Conservation (phyloP, 2,113 vertebrate genomes). For the Prolemur simus region DNA sequence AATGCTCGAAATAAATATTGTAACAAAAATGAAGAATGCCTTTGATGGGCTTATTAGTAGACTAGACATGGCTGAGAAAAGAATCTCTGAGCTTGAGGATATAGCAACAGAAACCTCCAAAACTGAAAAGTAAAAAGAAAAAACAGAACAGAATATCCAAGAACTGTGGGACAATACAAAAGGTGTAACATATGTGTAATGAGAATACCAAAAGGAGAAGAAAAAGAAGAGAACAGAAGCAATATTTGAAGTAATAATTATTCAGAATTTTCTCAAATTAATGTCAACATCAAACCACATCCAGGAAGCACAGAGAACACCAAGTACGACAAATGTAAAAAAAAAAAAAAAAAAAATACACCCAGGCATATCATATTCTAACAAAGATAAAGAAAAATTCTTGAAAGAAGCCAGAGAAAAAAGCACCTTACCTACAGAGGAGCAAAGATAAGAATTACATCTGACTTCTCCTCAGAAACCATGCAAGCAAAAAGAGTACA, state of each 20-base stretch:
- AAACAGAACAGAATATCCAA: neutral
- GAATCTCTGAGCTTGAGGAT: neutral
- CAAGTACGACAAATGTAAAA: neutral
- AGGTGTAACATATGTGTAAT: neutral
- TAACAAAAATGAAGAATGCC: neutral
- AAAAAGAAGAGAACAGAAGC: neutral
- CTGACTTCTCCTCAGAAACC: slow-evolving; percentile 6
- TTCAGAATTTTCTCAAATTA: neutral
- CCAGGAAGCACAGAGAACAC: neutral
- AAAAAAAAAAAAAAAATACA: neutral
- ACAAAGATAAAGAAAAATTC: neutral
- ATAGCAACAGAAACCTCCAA: neutral
- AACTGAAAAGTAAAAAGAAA: neutral
- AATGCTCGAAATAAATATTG: neutral
- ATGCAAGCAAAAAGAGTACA: neutral
- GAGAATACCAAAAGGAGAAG: neutral
- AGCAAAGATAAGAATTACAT: neutral
- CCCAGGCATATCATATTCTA: neutral
- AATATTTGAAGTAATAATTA: neutral
- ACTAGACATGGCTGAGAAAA: neutral
- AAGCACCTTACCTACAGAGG: neutral
- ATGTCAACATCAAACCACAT: slow-evolving; percentile 26
- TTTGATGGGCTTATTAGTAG: neutral
- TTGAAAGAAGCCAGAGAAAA: neutral
- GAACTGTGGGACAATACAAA: neutral